These are phyloP conservation scores for Onychostoma macrolepis DNA, from an alignment of 2,113 vertebrate species.

Conservation along the genomic window DNA sequence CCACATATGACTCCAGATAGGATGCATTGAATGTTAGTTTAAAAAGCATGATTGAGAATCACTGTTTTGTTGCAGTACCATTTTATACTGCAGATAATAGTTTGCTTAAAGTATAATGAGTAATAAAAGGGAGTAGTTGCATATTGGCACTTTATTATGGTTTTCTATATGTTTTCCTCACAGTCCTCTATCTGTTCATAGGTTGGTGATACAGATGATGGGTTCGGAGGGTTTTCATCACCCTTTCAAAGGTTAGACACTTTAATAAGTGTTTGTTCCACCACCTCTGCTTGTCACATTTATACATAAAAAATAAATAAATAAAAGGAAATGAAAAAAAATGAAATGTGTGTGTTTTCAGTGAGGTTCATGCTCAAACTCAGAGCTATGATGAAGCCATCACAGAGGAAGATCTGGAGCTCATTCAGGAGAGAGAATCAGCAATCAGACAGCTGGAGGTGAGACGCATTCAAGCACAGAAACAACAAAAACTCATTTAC, in stretches of 20 bases:
- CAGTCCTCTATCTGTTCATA: conserved; percentile 55
- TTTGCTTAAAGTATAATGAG: neutral
- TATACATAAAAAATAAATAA: no score
- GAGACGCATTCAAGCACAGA: conserved; percentile 3
- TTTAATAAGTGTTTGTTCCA: neutral
- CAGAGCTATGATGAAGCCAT: conserved; percentile 88
- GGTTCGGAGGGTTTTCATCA: conserved; percentile 76
- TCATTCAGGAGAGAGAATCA: conserved; percentile 91
- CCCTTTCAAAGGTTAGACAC: conserved; percentile 80
- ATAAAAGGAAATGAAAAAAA: no score
- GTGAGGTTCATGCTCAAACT: conserved; percentile 76
- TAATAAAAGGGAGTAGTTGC: neutral
- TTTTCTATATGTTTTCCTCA: neutral
- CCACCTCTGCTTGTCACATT: no score
- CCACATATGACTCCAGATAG: neutral
- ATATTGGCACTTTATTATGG: neutral
- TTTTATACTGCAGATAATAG: neutral
- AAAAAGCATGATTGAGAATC: neutral
- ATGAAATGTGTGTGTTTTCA: conserved; percentile 52
- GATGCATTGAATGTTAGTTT: neutral
- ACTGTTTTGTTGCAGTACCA: neutral
- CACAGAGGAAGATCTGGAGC: conserved; percentile 90
- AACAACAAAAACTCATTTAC: neutral
- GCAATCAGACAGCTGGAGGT: conserved; percentile 93
- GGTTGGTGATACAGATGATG: conserved; percentile 85